Percentiles rank a stretch among this genome's conserved stretches.
phyloP scores from a whole-genome alignment of 2,113 vertebrate species.

The Steatornis caripensis region DNA sequence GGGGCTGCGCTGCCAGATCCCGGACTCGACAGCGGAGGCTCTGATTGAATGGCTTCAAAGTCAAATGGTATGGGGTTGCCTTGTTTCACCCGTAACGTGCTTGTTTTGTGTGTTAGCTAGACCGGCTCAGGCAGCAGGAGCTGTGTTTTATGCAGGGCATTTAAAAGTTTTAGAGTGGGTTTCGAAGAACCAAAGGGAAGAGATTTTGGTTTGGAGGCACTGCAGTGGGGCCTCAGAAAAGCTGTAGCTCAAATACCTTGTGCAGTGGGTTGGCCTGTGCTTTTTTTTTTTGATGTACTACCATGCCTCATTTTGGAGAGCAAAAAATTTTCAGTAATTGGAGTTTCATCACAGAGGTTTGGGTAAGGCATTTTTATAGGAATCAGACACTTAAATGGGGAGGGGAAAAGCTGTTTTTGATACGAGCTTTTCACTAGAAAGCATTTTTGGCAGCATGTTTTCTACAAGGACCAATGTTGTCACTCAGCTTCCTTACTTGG shows the following conservation, averaged over 20 bases:
- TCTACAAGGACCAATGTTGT: background rate
- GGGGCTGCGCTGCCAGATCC: slow-evolving; percentile 89
- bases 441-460: background rate
- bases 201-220: background rate
- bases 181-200: background rate
- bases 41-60: slow-evolving; percentile 90
- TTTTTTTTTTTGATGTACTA: background rate
- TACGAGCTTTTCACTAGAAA: background rate
- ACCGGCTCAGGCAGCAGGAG: background rate
- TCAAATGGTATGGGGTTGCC: slow-evolving; percentile 78
- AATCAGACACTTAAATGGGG: background rate
- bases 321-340: background rate
- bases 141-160: background rate
- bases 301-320: background rate
- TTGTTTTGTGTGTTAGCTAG: fast-evolving
- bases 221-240: background rate
- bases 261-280: background rate
- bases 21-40: slow-evolving; percentile 85
- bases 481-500: background rate
- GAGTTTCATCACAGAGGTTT: background rate
- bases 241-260: background rate
- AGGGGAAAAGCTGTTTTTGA: background rate
- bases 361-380: background rate
- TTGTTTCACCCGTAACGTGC: fast-evolving
- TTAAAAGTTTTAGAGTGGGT: background rate